Evolutionary conservation across 2,113 vertebrate genomes (phyloP).

Genomic region (Sturnira hondurensis): DNA sequence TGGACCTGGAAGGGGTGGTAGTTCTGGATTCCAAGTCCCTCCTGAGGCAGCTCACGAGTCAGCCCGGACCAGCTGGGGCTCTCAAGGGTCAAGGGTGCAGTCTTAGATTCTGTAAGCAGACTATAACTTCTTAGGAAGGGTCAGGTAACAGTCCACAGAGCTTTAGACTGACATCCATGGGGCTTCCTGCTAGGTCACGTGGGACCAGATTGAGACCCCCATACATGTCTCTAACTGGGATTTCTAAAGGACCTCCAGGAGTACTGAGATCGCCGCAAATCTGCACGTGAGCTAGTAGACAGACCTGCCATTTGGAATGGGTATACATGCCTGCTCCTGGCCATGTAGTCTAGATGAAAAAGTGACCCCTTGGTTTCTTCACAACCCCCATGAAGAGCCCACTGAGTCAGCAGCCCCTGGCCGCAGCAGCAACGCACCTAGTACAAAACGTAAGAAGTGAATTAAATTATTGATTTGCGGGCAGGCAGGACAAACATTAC

Average conservation of each 20-base stretch:
- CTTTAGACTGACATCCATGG: background rate
- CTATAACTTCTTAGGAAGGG: background rate
- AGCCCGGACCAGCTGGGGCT: background rate
- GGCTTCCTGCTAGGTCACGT: background rate
- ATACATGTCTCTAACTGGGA: background rate
- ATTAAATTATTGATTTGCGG: background rate
- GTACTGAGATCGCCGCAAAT: background rate
- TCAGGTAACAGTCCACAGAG: background rate
- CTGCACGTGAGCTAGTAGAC: background rate
- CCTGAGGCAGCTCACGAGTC: background rate
- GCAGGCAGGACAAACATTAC: background rate
- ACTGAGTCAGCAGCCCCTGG: background rate
- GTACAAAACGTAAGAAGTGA: background rate
- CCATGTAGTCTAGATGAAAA: background rate
- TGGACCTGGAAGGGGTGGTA: background rate
- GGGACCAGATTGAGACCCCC: background rate
- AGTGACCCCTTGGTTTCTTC: background rate
- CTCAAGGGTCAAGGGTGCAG: background rate
- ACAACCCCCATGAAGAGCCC: background rate
- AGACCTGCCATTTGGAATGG: background rate
- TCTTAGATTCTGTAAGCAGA: background rate
- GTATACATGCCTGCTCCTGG: background rate
- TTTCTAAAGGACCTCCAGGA: background rate
- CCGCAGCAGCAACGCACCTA: conserved; percentile 1
- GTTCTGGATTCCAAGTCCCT: background rate